Evolutionary conservation across 2,888 invertebrate genomes (phyloP).

Genomic region (Conchocele bisecta): DNA sequence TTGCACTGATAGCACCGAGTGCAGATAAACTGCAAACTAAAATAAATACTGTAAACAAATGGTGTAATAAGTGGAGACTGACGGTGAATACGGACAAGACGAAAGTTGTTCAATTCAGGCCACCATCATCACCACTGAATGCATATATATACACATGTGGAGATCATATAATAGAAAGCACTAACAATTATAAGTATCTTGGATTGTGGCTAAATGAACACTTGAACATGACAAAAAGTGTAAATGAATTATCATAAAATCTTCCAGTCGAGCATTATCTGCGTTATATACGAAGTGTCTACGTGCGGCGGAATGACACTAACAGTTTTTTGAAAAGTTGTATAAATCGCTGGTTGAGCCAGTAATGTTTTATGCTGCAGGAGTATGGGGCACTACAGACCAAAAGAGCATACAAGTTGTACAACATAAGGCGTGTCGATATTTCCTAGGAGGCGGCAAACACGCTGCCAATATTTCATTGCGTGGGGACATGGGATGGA

Average conservation of each 20-base stretch:
- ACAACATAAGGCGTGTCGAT: too few species aligned
- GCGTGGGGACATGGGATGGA: too few species aligned
- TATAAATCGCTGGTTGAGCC: too few species aligned
- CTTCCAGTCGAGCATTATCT: slow-evolving; percentile 18
- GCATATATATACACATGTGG: background rate
- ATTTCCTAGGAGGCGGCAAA: too few species aligned
- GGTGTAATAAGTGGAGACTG: slow-evolving; percentile 20
- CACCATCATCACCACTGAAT: background rate
- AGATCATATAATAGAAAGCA: background rate
- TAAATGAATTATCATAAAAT: slow-evolving; percentile 20
- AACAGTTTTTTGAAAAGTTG: too few species aligned
- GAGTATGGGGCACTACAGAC: too few species aligned
- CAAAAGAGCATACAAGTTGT: too few species aligned
- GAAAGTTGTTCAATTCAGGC: slow-evolving; percentile 19
- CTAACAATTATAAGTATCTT: slow-evolving; percentile 5
- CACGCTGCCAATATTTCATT: too few species aligned
- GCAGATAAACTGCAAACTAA: slow-evolving; percentile 8
- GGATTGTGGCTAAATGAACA: slow-evolving; percentile 15
- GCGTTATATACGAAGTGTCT: slow-evolving; percentile 1
- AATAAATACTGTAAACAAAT: slow-evolving; percentile 5
- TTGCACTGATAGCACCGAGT: slow-evolving; percentile 6
- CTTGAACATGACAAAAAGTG: background rate
- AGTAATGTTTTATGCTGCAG: too few species aligned
- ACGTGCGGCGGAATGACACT: slow-evolving; percentile 9
- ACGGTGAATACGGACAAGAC: slow-evolving; percentile 14